Evolutionary conservation across 2,888 invertebrate genomes (phyloP).

Genomic region (Hipparchia sbordonii): DNA sequence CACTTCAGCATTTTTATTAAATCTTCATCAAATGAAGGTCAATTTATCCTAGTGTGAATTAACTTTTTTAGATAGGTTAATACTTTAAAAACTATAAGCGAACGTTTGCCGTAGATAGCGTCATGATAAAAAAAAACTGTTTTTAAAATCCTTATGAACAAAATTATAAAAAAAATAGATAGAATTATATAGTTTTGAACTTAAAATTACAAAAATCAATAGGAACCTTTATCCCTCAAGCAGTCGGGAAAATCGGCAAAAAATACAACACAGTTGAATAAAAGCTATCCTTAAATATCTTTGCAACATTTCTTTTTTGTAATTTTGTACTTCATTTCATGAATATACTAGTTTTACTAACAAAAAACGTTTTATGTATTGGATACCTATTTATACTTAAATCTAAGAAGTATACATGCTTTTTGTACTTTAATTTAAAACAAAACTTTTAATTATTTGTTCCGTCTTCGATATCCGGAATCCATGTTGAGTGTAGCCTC

Average conservation of each 20-base stretch:
- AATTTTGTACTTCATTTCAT: neutral
- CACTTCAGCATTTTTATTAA: neutral
- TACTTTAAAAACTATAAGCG: neutral
- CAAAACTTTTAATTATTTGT: too few relatives aligned
- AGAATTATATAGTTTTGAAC: neutral
- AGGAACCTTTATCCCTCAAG: neutral
- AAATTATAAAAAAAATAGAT: neutral
- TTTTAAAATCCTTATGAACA: neutral
- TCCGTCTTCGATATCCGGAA: too few relatives aligned
- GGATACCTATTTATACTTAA: too few relatives aligned
- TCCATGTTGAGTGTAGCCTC: too few relatives aligned
- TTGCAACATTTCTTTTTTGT: neutral
- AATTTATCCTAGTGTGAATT: neutral
- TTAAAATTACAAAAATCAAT: slow-evolving; percentile 5
- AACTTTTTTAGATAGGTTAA: neutral
- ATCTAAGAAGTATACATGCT: too few relatives aligned
- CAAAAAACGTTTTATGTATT: neutral
- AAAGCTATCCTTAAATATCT: neutral
- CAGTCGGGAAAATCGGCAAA: neutral
- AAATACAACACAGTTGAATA: neutral
- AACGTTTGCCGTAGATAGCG: neutral
- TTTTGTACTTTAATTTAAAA: too few relatives aligned
- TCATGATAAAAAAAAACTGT: neutral
- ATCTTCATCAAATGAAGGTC: neutral
- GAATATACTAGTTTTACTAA: neutral